Evolutionary conservation across 2,888 invertebrate species (phyloP), one percentile per base, ranked within the genome.

Genomic region (Willowsia nigromaculata): DNA sequence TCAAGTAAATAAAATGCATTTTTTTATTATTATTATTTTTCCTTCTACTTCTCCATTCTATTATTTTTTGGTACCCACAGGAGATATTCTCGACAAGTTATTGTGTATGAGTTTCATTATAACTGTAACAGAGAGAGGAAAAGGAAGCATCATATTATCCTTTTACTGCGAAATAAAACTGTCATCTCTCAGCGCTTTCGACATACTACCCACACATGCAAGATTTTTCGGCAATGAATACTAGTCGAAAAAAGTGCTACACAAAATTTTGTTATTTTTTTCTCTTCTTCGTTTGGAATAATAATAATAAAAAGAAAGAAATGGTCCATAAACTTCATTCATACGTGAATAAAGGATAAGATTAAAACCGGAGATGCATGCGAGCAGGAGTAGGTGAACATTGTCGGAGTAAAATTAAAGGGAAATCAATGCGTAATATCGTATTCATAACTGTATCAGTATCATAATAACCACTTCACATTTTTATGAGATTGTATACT

Each of bases 81-180:
- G 71, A 71, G 71, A 71, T 43, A 71, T 71, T 71, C 40, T 43
- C 43, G 40, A 71, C 71, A 71, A 71, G 71, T 71, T 71, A 27
- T 59, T 62, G 30, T 62, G 30, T 62, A 62, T 30, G 33, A 7
- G 27, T 62, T 62, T 27, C 30, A 5, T 71, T 71, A 71, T 40
- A 2, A 40, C 40, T 18, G 40, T 18, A 18, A 7, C 13, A 62
- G 9, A 40, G 18, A 71, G 15, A 71, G 71, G 40, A 71, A 71
- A 71, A 71, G 71, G 71, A 71, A 71, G 71, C 43, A 71, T 71
- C 71, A 71, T 71, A 71, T 71, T 71, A 71, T 71, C 71, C 71
- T 43, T 71, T 71, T 71, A 71, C 40, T n/a, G 76, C 76, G 50
- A 76, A 76, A 76, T 76, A 76, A 76, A 76, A 76, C 76, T 76